These are phyloP conservation scores for Lasius fuliginosus DNA, from an alignment of 2,888 invertebrate species.

Conservation along the genomic window DNA sequence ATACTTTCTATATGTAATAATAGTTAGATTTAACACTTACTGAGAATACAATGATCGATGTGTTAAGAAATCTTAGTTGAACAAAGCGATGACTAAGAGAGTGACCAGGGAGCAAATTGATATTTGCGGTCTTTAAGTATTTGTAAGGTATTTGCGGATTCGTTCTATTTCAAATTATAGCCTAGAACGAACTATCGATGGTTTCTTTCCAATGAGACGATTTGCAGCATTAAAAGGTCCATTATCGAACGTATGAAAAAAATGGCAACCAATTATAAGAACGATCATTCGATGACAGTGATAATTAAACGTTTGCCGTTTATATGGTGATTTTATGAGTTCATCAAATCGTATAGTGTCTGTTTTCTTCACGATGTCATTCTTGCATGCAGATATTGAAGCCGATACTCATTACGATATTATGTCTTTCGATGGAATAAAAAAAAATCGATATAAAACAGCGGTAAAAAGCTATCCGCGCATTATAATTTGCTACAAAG, in stretches of 20 bases:
- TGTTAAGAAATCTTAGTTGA: not conserved
- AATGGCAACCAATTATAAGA: not conserved
- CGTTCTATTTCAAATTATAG: conserved; percentile 46
- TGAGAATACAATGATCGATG: not conserved
- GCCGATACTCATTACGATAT: not conserved
- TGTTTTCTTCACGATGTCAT: not conserved
- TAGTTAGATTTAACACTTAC: not conserved
- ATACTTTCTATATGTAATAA: not conserved
- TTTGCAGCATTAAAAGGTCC: conserved; percentile 16
- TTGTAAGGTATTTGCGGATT: not conserved
- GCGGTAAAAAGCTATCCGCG: not conserved
- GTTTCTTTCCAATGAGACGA: conserved; percentile 14
- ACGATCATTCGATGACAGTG: not conserved
- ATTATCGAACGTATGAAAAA: not conserved
- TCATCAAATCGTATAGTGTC: not conserved
- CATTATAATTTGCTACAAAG: not conserved
- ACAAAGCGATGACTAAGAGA: conserved; percentile 15
- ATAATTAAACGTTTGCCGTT: conserved; percentile 29
- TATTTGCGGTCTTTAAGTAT: conserved; percentile 14
- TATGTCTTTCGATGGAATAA: not conserved
- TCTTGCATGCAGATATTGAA: not conserved
- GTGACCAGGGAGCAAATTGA: not conserved
- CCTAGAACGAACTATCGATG: not conserved
- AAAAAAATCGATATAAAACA: conserved; percentile 6
- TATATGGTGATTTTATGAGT: conserved; percentile 10